Evolutionary conservation across 2,888 invertebrate genomes (phyloP).

Genomic region (Hipparchia sbordonii): DNA sequence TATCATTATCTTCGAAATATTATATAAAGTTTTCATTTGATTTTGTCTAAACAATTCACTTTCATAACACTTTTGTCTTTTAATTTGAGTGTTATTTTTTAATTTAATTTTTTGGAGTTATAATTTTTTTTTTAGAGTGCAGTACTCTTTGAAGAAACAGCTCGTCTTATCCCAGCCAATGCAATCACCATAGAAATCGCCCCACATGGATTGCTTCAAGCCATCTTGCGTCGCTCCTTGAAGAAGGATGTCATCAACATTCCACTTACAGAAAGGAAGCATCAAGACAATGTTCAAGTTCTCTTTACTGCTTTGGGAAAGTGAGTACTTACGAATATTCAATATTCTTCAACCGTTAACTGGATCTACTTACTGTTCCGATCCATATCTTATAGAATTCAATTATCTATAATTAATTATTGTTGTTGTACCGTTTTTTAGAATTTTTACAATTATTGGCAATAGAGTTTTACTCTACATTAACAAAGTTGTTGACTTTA

Average conservation of each 20-base stretch:
- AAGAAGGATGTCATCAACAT: constrained; percentile 87
- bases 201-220: constrained; percentile 94
- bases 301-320: constrained; percentile 86
- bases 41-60: too few relatives aligned
- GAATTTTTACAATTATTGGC: too few relatives aligned
- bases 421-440: too few relatives aligned
- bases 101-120: neutral
- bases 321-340: constrained; percentile 63
- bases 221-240: constrained; percentile 91
- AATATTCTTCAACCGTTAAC: neutral
- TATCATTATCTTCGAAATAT: too few relatives aligned
- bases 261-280: constrained; percentile 88
- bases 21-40: too few relatives aligned
- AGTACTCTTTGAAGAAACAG: constrained; percentile 92
- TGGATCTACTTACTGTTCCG: neutral
- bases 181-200: constrained; percentile 95
- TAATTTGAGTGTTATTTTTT: neutral
- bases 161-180: constrained; percentile 89
- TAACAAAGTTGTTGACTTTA: too few relatives aligned
- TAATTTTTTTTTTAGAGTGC: constrained; percentile 69
- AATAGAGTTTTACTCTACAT: too few relatives aligned
- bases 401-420: too few relatives aligned
- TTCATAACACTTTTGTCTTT: neutral
- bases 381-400: neutral
- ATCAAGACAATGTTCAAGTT: constrained; percentile 85